These are phyloP conservation scores for Laterallus jamaicensis DNA, from an alignment of 2,113 vertebrate species.

Conservation along the genomic window DNA sequence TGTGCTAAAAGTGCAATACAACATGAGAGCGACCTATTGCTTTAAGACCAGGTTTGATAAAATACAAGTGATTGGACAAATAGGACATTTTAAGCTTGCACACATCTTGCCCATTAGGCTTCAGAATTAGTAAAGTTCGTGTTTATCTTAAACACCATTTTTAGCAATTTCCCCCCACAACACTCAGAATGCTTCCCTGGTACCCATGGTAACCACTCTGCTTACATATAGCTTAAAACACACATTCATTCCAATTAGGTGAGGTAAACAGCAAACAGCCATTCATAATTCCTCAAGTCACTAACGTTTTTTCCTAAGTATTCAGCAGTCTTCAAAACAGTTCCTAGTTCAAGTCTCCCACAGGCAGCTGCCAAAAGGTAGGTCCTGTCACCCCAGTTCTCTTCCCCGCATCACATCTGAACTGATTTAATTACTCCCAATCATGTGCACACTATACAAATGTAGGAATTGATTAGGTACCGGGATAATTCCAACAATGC, in stretches of 20 bases:
- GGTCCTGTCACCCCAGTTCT: background rate
- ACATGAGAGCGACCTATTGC: conserved; percentile 44
- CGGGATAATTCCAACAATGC: background rate
- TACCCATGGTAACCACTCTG: conserved; percentile 49
- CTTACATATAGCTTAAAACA: conserved; percentile 38
- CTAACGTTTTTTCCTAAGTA: conserved; percentile 9
- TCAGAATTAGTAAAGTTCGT: conserved; percentile 52
- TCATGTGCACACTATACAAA: background rate
- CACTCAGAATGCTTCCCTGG: conserved; percentile 23
- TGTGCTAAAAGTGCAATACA: conserved; percentile 57
- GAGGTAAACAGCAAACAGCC: conserved; percentile 4
- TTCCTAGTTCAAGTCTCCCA: background rate
- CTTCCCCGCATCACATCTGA: background rate
- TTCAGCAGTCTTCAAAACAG: background rate
- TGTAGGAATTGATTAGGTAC: too few relatives aligned
- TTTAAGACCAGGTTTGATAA: conserved; percentile 61
- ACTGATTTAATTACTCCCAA: background rate
- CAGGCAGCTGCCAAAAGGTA: background rate
- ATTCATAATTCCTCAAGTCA: background rate
- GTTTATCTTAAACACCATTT: conserved; percentile 57
- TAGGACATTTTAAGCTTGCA: conserved; percentile 65
- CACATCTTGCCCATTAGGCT: conserved; percentile 58
- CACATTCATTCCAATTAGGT: conserved; percentile 51
- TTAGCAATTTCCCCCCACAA: conserved; percentile 41
- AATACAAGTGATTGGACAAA: conserved; percentile 67